These are phyloP conservation scores for Tiphia femorata DNA, from an alignment of 2,888 invertebrate species.

Conservation along the genomic window DNA sequence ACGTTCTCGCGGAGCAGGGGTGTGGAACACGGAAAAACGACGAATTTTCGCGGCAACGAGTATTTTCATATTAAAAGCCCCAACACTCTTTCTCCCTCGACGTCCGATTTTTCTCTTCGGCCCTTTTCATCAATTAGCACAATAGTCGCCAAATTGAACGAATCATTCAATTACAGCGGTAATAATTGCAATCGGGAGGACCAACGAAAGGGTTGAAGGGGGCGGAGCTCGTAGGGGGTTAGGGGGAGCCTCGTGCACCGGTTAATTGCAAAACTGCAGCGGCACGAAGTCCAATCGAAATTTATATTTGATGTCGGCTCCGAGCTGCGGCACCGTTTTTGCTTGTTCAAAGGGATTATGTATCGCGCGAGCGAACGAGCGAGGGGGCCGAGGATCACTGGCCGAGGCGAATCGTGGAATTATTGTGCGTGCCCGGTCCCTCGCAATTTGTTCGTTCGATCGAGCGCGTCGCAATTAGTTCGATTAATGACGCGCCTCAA, in stretches of 20 bases:
- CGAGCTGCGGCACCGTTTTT: constrained; percentile 1
- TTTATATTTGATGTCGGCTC: constrained; percentile 24
- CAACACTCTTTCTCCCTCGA: too few relatives aligned
- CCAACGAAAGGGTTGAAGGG: too few relatives aligned
- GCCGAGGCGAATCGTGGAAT: not conserved
- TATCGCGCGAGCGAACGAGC: not conserved
- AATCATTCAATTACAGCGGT: constrained; percentile 4
- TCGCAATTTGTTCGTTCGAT: not conserved
- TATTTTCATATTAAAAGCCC: too few relatives aligned
- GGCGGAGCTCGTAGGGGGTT: too few relatives aligned
- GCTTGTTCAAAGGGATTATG: constrained; percentile 9
- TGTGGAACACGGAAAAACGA: too few relatives aligned
- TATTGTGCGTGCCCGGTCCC: not conserved
- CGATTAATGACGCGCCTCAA: constrained; percentile 2
- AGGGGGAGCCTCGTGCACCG: too few relatives aligned
- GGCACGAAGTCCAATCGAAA: not conserved
- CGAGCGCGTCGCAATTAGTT: constrained; percentile 8
- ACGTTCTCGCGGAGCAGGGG: too few relatives aligned
- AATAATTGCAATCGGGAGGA: constrained; percentile 14
- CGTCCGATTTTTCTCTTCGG: not conserved
- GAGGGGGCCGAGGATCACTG: not conserved
- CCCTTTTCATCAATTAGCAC: not conserved
- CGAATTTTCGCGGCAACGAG: too few relatives aligned
- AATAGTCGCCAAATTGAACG: not conserved
- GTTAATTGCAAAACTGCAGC: constrained; percentile 12